phyloP scores from a whole-genome alignment of 1,140 invertebrate genomes.

The Trichomalopsis sarcophagae region DNA sequence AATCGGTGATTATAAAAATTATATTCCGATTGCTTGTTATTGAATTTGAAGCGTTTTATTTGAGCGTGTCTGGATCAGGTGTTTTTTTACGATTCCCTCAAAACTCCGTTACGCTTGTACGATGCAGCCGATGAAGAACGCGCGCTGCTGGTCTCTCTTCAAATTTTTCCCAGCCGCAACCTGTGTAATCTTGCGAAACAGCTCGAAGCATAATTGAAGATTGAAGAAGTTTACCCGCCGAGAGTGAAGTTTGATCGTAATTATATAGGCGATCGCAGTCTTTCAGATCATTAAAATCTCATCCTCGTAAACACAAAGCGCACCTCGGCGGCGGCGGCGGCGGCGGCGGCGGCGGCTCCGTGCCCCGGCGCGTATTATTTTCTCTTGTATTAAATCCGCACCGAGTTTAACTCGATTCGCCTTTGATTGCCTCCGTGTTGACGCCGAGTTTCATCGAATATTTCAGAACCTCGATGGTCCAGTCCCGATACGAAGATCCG shows the following conservation, averaged over 20 bases:
- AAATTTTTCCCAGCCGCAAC: background rate
- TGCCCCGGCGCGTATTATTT: constrained; percentile 3
- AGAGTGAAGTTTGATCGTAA: constrained; percentile 38
- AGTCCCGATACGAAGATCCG: background rate
- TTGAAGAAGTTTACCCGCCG: constrained; percentile 24
- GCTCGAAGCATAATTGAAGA: constrained; percentile 42
- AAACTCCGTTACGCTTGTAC: background rate
- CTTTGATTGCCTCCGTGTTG: too few species aligned
- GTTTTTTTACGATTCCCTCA: background rate
- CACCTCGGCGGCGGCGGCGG: background rate
- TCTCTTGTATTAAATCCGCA: constrained; percentile 25
- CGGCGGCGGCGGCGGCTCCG: background rate
- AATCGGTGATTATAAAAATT: constrained; percentile 37
- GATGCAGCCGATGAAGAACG: constrained; percentile 11
- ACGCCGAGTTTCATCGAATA: too few species aligned
- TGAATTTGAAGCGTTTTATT: background rate
- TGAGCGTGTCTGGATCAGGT: background rate
- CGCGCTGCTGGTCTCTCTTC: background rate
- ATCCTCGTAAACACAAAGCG: constrained; percentile 29
- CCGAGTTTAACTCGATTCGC: too few species aligned
- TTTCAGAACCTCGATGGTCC: too few species aligned
- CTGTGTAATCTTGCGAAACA: constrained; percentile 30
- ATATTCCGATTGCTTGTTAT: constrained; percentile 21
- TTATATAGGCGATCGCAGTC: constrained; percentile 3
- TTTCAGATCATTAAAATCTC: constrained; percentile 36